These are phyloP conservation scores for Hippoglossus hippoglossus DNA, from an alignment of 2,797 vertebrate genomes.

Conservation along the genomic window DNA sequence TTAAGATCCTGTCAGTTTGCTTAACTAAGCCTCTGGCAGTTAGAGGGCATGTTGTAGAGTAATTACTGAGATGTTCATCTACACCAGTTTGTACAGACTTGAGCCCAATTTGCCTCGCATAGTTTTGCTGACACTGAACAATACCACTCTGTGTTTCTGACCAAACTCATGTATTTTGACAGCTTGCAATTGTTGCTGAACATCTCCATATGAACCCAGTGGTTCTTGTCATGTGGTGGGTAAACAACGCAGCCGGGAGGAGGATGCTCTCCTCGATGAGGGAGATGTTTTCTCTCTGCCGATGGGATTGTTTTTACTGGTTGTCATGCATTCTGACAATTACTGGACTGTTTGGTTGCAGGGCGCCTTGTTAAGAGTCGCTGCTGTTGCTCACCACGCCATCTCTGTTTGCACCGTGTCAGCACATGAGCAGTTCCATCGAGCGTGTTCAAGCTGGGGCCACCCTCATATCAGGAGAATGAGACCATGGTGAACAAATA, in stretches of 20 bases:
- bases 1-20: conserved; percentile 45
- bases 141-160: conserved; percentile 26
- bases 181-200: conserved; percentile 1
- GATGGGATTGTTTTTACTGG: conserved; percentile 37
- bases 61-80: conserved; percentile 38
- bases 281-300: conserved; percentile 31
- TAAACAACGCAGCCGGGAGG: conserved; percentile 43
- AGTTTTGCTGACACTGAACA: conserved; percentile 28
- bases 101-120: background rate
- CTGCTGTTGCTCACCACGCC: conserved; percentile 17
- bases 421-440: conserved; percentile 4
- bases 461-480: no score
- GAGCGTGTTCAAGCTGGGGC: background rate
- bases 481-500: background rate
- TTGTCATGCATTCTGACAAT: conserved; percentile 56
- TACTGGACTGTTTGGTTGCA: conserved; percentile 33
- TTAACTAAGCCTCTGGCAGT: conserved; percentile 40
- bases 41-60: conserved; percentile 30
- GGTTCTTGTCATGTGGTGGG: conserved; percentile 26
- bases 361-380: conserved; percentile 19
- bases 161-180: conserved; percentile 19
- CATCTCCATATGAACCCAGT: conserved; percentile 28
- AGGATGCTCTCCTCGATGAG: conserved; percentile 23
- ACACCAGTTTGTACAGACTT: conserved; percentile 10
- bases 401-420: conserved; percentile 1